Base-by-base conservation (phyloP, 2,888 invertebrate species). In the Stenodera caucasica region DNA sequence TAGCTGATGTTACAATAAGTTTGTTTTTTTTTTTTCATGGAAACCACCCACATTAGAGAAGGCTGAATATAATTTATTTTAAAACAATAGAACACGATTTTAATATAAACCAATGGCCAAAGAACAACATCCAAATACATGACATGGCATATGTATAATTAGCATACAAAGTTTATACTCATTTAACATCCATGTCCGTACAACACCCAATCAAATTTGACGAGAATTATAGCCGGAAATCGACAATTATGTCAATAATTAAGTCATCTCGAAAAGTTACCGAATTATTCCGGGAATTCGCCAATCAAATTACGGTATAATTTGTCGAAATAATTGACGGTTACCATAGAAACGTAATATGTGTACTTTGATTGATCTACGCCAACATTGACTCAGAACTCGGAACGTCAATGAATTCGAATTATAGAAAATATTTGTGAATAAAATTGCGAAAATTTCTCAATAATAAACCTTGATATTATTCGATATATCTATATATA, bases 31-130 rank as follows among this genome's bases (percentile, higher is more conserved):
- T n/a, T n/a, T n/a, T n/a, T n/a, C n/a, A n/a, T n/a, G n/a, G n/a
- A 40, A 77, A 75, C 77, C 80, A 77, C 80, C 78, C 75, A 80
- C 79, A 71, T 35, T 52, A 60, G 69, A 67, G 71, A 66, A 69
- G 69, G 72, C 73, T 64, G 75, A 77, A 77, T 77, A 77, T 77
- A 78, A 79, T 79, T 80, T 79, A 79, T 78, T 79, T 79, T 75
- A 73, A 77, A 77, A 80, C 80, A 80, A 80, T 80, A 77, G 80
- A 76, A 78, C 79, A 78, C 75, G 78, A 75, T 76, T 75, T 78
- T 77, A 79, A 77, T 78, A 77, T 76, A 76, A 77, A 73, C 45
- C 45, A 76, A 79, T 79, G 75, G 77, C 75, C 78, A n/a, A n/a
- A 72, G 74, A 76, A 75, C 75, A 75, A 78, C 79, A 78, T 76